Evolutionary conservation across 2,888 invertebrate species (phyloP), one percentile per base, ranked within the genome.

Genomic region (Drosophila tripunctata): DNA sequence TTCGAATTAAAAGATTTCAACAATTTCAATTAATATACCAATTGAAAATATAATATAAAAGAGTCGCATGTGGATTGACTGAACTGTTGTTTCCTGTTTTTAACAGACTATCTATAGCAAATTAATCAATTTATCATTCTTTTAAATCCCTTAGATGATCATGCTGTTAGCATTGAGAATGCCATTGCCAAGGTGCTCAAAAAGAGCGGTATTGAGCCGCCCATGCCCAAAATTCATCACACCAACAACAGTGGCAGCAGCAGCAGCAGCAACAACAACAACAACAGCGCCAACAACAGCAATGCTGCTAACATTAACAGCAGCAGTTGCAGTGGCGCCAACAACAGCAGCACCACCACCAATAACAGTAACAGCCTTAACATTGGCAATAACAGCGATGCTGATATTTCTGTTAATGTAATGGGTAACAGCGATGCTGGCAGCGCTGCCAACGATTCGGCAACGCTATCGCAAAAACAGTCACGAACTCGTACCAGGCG

Each of bases 81-180:
- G n/a, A n/a, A n/a, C n/a, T n/a, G n/a, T n/a, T n/a, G n/a, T n/a
- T n/a, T n/a, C n/a, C n/a, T n/a, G n/a, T n/a, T n/a, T n/a, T n/a
- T n/a, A n/a, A n/a, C n/a, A n/a, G n/a, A n/a, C n/a, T n/a, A n/a
- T n/a, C n/a, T n/a, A n/a, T n/a, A n/a, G n/a, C n/a, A n/a, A n/a
- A n/a, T n/a, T n/a, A n/a, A n/a, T n/a, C n/a, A n/a, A n/a, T n/a
- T n/a, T n/a, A n/a, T n/a, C n/a, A n/a, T n/a, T n/a, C n/a, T n/a
- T n/a, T n/a, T n/a, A n/a, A n/a, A n/a, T n/a, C n/a, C 0, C 10
- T 27, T 27, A 88, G 96, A 96, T 89, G 96, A 96, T 92, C 96
- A 95, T 92, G 96, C 96, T 14, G 94, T 94, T 47, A 94, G 94
- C 85, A 94, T 96, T 75, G 96, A 96, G 90, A 95, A 95, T 89